These are phyloP conservation scores for Oreonectes daqikongensis DNA, from an alignment of 2,797 vertebrate species.

Conservation along the genomic window DNA sequence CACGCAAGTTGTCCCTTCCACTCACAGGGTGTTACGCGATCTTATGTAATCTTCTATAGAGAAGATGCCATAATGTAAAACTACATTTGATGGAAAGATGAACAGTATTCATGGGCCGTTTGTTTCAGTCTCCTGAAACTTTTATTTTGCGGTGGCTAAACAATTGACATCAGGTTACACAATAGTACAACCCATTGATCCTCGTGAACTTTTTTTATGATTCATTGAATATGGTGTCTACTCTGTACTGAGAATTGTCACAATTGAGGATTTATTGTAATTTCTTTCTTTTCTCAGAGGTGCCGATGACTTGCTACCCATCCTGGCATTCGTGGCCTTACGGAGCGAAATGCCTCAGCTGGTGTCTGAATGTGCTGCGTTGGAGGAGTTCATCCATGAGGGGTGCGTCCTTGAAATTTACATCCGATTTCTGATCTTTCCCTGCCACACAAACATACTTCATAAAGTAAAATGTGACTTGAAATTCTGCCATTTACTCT, in stretches of 20 bases:
- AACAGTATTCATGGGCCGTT: not conserved
- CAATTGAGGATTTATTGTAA: not conserved
- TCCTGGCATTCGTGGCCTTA: slow-evolving; percentile 91
- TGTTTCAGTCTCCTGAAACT: not conserved
- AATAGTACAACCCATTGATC: not conserved
- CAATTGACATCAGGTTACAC: not conserved
- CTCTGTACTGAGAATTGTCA: not conserved
- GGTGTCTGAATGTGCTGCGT: slow-evolving; percentile 87
- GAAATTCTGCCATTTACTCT: not conserved
- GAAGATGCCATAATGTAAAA: slow-evolving; percentile 42
- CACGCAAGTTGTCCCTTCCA: slow-evolving; percentile 69
- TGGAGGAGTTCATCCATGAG: slow-evolving; percentile 97
- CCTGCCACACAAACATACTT: no score
- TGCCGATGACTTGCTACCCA: slow-evolving; percentile 91
- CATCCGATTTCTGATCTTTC: not conserved
- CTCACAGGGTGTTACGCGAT: not conserved
- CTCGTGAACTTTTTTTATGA: not conserved
- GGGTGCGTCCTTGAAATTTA: slow-evolving; percentile 75
- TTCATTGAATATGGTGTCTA: not conserved
- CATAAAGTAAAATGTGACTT: no score
- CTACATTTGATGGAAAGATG: not conserved
- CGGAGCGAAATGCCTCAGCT: slow-evolving; percentile 87
- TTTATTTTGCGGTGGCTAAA: not conserved
- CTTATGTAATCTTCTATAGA: slow-evolving; percentile 50
- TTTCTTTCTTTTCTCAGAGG: slow-evolving; percentile 72